Evolutionary conservation across 2,797 vertebrate genomes (phyloP), one percentile per base, ranked within the genome.

Genomic region (Tarsius wallacei): DNA sequence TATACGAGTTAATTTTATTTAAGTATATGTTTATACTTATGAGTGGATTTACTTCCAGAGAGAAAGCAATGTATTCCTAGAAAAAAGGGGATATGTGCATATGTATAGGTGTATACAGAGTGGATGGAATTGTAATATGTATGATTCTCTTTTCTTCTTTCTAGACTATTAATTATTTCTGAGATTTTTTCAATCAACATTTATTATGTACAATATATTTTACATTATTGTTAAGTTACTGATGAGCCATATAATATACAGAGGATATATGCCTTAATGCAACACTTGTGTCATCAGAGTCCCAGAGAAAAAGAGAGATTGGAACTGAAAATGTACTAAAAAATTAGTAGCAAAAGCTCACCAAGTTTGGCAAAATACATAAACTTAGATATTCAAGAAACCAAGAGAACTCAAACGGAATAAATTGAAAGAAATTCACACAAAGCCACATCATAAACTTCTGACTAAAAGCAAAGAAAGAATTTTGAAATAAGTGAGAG

Each of bases 281-380:
- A 78, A 77, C 42, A 49, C 71, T 94, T 84, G 15, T 90, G 33
- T 77, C 13, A n/a, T n/a, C 24, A 94, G n/a, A 81, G 10, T 66
- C 10, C 7, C 63, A 95, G 26, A 74, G 15, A 53, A 63, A 9
- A 77, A 80, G 33, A 87, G 15, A 63, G 68, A 36, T n/a, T 31
- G 42, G 1, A 2, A 1, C 11, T 64, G 28, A 93, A 83, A 68
- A 74, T 68, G 19, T n/a, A 28, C 21, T 86, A 22, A 64, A 66
- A 33, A 90, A 91, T 86, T 68, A n/a, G 12, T 61, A 57, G 22
- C 19, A 42, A 49, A 73, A 90, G 21, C 8, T 81, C 59, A n/a
- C 22, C 21, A 86, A 70, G 59, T 82, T 64, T 86, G 47, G 61
- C 26, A 93, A 70, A 81, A 94, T 24, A 36, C 1, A 53, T 71